These are phyloP conservation scores for Latrodectus geometricus DNA, from an alignment of 1,140 invertebrate genomes.

Conservation along the genomic window DNA sequence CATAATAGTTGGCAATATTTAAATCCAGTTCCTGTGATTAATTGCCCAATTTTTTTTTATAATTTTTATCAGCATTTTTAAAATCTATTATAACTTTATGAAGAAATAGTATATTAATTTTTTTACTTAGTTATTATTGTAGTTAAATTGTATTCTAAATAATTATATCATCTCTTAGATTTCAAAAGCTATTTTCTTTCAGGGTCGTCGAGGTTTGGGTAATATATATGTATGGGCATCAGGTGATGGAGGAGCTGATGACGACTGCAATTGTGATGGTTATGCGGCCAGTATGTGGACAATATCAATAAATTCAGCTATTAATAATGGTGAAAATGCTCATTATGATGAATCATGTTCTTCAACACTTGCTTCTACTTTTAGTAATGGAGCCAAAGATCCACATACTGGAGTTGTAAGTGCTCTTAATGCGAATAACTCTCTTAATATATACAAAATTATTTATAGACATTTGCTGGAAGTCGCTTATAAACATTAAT, in stretches of 20 bases:
- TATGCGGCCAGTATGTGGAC: slow-evolving; percentile 99
- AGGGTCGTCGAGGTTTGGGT: slow-evolving; percentile 95
- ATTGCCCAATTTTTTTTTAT: too few relatives aligned
- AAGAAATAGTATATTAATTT: too few relatives aligned
- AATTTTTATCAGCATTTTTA: too few relatives aligned
- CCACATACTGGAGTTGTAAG: slow-evolving; percentile 96
- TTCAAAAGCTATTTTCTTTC: not conserved
- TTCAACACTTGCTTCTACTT: slow-evolving; percentile 95
- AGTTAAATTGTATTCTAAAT: too few relatives aligned
- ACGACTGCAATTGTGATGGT: slow-evolving; percentile 99
- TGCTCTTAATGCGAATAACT: slow-evolving; percentile 50
- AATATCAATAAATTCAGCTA: slow-evolving; percentile 98
- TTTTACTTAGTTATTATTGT: too few relatives aligned
- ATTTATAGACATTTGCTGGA: too few relatives aligned
- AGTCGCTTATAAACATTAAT: too few relatives aligned
- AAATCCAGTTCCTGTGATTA: too few relatives aligned
- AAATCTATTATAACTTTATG: too few relatives aligned
- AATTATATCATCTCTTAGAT: too few relatives aligned
- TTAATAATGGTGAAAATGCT: slow-evolving; percentile 96
- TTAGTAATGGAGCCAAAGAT: slow-evolving; percentile 98
- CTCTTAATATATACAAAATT: not conserved
- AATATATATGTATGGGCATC: slow-evolving; percentile 99
- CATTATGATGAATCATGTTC: slow-evolving; percentile 99
- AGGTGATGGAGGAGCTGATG: slow-evolving; percentile 97
- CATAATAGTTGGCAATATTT: too few relatives aligned